phyloP scores from a whole-genome alignment of 2,888 invertebrate genomes.

The Dermolepida albohirtum region DNA sequence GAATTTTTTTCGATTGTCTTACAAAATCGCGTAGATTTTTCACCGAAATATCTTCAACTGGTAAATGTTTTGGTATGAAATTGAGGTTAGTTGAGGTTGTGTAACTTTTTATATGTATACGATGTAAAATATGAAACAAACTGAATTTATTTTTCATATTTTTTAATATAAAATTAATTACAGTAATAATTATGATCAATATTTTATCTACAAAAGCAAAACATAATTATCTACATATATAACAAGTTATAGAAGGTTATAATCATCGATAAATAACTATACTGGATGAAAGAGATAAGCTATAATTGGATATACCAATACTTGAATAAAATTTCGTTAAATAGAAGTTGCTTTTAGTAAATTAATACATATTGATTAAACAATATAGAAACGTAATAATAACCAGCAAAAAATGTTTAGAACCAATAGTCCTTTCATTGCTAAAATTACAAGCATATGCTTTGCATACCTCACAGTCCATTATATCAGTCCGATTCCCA shows the following conservation, averaged over 20 bases:
- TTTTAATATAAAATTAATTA: neutral
- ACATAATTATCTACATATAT: neutral
- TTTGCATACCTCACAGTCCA: constrained; percentile 2
- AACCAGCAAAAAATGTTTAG: too few relatives aligned
- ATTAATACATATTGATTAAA: too few relatives aligned
- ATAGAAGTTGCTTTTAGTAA: too few relatives aligned
- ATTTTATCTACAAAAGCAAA: neutral
- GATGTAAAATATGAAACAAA: neutral
- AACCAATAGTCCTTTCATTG: too few relatives aligned
- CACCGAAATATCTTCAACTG: constrained; percentile 72
- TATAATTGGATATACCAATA: too few relatives aligned
- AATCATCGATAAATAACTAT: too few relatives aligned
- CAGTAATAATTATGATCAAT: neutral
- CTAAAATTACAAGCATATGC: neutral
- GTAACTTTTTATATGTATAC: neutral
- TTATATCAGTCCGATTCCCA: neutral
- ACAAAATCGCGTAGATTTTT: constrained; percentile 73
- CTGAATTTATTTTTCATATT: constrained; percentile 8
- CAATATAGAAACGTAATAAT: too few relatives aligned
- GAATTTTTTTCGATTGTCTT: constrained; percentile 67
- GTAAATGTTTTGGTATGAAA: constrained; percentile 82
- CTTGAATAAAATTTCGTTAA: too few relatives aligned
- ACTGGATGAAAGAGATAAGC: too few relatives aligned
- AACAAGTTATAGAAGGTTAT: too few relatives aligned
- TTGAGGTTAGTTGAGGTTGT: constrained; percentile 31